Base-by-base conservation (phyloP, 2,888 invertebrate species). In the Eristalinus aeneus region DNA sequence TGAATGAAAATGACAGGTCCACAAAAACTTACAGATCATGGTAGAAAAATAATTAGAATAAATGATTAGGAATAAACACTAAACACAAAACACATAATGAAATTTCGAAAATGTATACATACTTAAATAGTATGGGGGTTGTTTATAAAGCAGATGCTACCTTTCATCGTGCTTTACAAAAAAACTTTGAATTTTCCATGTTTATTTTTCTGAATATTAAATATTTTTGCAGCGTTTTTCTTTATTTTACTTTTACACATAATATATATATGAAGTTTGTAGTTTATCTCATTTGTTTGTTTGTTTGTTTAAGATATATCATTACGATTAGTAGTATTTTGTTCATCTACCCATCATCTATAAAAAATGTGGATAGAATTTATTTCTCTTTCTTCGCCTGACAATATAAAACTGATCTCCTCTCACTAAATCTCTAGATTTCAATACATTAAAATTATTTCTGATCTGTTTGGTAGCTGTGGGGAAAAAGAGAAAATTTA, bases 391-490 rank as follows among this genome's bases (percentile, higher is more conserved):
- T 87, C 83, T 78, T 83, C 87, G 87, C 87, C 79, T 87, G 87
- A 87, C 83, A 87, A 87, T 87, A 83, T 75, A 87, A 87, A 83
- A 87, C 78, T 87, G 83, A 72, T 87, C 83, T 75, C 60, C 87
- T 83, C 78, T 87, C 67, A 64, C 67, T 87, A 87, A 87, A 83
- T 87, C 87, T 79, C 67, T 87, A 87, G 87, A 79, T 87, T 87
- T 87, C 83, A 87, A 83, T 67, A 87, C 63, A 87, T 75, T 79
- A 87, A 83, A 87, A 61, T 87, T 87, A 83, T 87, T 87, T 87
- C 87, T 87, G 87, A 87, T 83, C 83, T 83, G 87, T 87, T 87
- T 87, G 87, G 87, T 87, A 87, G 87, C 87, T 87, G 87, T 83
- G 77, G 82, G 85, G 77, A 83, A 83, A 87, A 83, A 83, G 78